phyloP scores from a whole-genome alignment of 2,113 vertebrate species.

The Grammomys surdaster region DNA sequence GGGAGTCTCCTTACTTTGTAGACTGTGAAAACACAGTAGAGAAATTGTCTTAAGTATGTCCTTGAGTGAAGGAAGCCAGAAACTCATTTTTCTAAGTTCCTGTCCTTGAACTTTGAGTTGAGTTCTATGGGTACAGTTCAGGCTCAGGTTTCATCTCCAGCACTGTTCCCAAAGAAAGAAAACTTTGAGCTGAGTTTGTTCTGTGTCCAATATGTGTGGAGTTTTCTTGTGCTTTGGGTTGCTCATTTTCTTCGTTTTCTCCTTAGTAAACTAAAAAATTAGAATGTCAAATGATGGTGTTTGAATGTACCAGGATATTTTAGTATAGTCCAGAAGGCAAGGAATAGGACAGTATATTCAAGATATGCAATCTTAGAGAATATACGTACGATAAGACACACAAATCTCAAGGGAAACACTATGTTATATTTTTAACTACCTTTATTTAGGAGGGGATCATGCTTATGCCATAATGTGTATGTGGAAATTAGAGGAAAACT shows the following conservation, averaged over 20 bases:
- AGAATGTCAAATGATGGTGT: background rate
- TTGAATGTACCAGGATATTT: slow-evolving; percentile 16
- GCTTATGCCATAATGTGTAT: background rate
- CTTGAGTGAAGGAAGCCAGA: background rate
- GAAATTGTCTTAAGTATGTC: background rate
- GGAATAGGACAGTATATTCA: background rate
- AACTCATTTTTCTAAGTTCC: background rate
- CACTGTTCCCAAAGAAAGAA: background rate
- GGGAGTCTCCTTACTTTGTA: background rate
- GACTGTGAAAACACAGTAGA: background rate
- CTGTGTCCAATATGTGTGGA: background rate
- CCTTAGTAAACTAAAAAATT: slow-evolving; percentile 15
- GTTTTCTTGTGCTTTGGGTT: background rate
- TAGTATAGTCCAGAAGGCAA: background rate
- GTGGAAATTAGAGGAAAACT: background rate
- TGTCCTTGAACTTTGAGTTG: background rate
- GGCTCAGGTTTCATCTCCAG: background rate
- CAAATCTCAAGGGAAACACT: background rate
- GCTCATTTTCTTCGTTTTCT: slow-evolving; percentile 35
- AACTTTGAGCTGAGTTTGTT: background rate
- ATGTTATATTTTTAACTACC: background rate
- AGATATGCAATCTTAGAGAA: background rate
- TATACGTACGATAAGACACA: background rate
- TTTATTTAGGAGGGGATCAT: background rate
- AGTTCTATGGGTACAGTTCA: too few species aligned